Base-by-base conservation (phyloP, 2,888 invertebrate genomes). In the Meiosimyza decipiens region DNA sequence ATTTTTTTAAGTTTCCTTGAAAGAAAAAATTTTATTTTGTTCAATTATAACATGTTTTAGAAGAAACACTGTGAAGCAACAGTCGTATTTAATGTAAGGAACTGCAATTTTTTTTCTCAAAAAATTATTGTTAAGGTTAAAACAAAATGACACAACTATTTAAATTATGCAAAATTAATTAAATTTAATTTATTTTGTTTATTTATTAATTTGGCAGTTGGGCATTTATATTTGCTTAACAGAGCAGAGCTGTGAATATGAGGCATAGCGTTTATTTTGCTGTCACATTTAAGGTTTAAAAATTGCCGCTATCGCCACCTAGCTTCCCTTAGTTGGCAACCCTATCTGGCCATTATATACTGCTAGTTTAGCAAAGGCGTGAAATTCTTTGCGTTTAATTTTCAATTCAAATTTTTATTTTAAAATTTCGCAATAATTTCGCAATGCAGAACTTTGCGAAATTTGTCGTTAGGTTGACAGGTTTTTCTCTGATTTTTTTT, bases 281-380 rank as follows among this genome's bases (percentile, higher is more conserved):
- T 60, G 60, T 69, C 69, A 60, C 51, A 69, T 60, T 69, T 69
- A 16, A 69, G 60, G 40, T 28, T 60, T 60, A 60, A 60, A 1
- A 40, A 57, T 55, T 67, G 55, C 49, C n/a, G 69, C 60, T 16
- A 18, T 40, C 40, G 40, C 9, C 40, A 40, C 40, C 40, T 40
- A 64, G 28, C 16, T 6, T n/a, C 22, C 57, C 22, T 22, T 28
- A 18, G 22, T 13, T 64, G 50, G 63, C 63, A 63, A 63, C 63
- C 63, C 63, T 63, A 63, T 28, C 28, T 4, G 2, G 28, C 3
- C 4, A 28, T 28, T 40, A 40, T 40, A 40, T 9, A 40, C 40
- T 9, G 40, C 40, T 40, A 40, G 40, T 9, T 40, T 40, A 49
- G 57, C 63, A 51, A 63, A 70, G 62, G 62, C 63, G 47, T 63